Conservation (phyloP, 2,888 invertebrate species). For the Dynastes maya region DNA sequence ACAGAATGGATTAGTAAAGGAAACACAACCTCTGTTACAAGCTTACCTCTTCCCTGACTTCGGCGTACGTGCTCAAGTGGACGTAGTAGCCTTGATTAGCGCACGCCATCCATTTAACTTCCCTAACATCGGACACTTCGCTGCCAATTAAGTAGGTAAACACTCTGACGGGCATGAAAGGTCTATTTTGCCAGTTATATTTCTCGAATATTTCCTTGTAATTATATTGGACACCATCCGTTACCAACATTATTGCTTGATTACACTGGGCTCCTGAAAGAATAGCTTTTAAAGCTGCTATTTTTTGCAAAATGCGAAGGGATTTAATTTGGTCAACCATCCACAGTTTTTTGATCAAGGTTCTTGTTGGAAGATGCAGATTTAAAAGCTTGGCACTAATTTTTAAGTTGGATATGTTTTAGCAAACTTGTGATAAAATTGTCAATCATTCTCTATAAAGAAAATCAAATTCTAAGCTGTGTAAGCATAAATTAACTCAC, state of each 20-base stretch:
- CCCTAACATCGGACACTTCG: constrained; percentile 89
- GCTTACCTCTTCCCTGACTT: constrained; percentile 92
- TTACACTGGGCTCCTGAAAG: constrained; percentile 77
- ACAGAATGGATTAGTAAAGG: no score
- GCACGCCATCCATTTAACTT: constrained; percentile 99
- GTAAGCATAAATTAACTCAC: background rate
- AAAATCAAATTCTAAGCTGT: no score
- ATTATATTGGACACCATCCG: constrained; percentile 98
- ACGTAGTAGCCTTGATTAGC: constrained; percentile 96
- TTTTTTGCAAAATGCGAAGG: no score
- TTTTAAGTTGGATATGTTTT: no score
- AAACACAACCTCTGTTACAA: constrained; percentile 59
- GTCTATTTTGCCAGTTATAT: constrained; percentile 87
- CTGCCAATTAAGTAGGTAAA: constrained; percentile 96
- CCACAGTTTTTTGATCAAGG: no score
- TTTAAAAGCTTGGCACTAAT: no score
- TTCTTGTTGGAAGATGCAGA: no score
- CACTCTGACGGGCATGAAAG: constrained; percentile 90
- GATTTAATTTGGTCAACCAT: no score
- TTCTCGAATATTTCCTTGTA: constrained; percentile 93
- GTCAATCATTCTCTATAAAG: no score
- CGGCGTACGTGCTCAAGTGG: constrained; percentile 96
- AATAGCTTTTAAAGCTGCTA: background rate
- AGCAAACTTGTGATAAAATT: no score
- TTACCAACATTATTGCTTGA: constrained; percentile 98